Base-by-base conservation (phyloP, 2,797 vertebrate species). In the Sebastolobus alascanus region DNA sequence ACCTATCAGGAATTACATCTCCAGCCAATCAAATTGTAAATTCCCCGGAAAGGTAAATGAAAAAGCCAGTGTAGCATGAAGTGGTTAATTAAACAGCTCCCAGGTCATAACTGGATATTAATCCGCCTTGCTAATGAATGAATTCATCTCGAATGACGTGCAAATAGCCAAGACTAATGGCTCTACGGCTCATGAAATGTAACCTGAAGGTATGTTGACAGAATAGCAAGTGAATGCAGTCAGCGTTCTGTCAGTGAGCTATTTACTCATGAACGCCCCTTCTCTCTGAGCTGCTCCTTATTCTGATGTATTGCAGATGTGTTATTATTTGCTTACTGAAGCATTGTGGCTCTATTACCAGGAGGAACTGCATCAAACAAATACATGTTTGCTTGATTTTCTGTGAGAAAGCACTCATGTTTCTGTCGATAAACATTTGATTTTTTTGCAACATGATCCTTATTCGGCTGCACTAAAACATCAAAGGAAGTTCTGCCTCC, bases 31-130 rank as follows among this genome's bases (percentile, higher is more conserved):
- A 85, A 18, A 65, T 22, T 54, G 59, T 73, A 72, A 82, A 71
- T 74, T 77, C 54, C 25, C 63, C n/a, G 37, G 46, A 78, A 40
- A 66, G 74, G 87, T 89, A 88, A 91, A 90, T 92, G 83, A 72
- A 83, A 88, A 93, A 92, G 55, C 40, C 84, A 90, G 50, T 79
- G 87, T 78, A 75, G 90, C 93, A 87, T 93, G 92, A 90, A 87
- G 82, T 89, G 85, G 87, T 90, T 92, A 90, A 93, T 94, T 90
- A 89, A 93, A 93, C 78, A 88, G 87, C 90, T 90, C 87, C 84
- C 66, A 68, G 89, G 82, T 92, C 76, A 68, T 78, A 90, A 83
- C 80, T 64, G 76, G 69, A 50, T 63, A 92, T 91, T 88, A 93
- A 92, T 91, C 84, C 56, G 22, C 76, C 69, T 75, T n/a, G 72